phyloP scores from a whole-genome alignment of 2,797 vertebrate species.

The Enteromius radiatus region DNA sequence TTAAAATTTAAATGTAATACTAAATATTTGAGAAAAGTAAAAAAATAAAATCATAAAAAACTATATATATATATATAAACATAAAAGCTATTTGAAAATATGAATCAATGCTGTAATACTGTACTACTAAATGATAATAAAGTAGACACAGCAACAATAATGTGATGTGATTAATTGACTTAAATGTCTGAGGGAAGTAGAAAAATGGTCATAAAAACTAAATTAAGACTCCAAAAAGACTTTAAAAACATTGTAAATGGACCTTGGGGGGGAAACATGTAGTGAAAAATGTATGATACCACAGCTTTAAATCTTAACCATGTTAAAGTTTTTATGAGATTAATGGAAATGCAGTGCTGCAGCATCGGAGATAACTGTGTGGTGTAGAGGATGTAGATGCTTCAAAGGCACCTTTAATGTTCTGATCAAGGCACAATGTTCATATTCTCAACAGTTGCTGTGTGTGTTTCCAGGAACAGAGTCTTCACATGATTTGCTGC shows the following conservation, averaged over 20 bases:
- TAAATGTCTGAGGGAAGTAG: not conserved
- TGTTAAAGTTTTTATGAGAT: constrained; percentile 13
- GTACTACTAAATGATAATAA: not conserved
- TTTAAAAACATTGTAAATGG: not conserved
- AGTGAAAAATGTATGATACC: not conserved
- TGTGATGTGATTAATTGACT: not conserved
- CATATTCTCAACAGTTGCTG: constrained; percentile 19
- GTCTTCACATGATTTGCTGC: constrained; percentile 41
- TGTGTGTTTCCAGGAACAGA: constrained; percentile 34
- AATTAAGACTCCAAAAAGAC: not conserved
- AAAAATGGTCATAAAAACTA: constrained; percentile 3
- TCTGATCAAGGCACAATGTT: constrained; percentile 33
- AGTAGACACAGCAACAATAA: not conserved
- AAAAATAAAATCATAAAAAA: not conserved
- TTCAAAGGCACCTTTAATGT: constrained; percentile 15
- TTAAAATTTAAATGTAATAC: not conserved
- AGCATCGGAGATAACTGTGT: not conserved
- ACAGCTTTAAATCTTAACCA: not conserved
- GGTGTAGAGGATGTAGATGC: not conserved
- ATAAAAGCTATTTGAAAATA: not conserved
- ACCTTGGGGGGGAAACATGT: not conserved
- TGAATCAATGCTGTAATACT: not conserved
- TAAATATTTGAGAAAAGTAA: not conserved
- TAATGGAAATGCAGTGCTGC: not conserved
- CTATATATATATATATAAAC: not conserved